Conservation (phyloP, 2,113 vertebrate species). For the Theristicus caerulescens region DNA sequence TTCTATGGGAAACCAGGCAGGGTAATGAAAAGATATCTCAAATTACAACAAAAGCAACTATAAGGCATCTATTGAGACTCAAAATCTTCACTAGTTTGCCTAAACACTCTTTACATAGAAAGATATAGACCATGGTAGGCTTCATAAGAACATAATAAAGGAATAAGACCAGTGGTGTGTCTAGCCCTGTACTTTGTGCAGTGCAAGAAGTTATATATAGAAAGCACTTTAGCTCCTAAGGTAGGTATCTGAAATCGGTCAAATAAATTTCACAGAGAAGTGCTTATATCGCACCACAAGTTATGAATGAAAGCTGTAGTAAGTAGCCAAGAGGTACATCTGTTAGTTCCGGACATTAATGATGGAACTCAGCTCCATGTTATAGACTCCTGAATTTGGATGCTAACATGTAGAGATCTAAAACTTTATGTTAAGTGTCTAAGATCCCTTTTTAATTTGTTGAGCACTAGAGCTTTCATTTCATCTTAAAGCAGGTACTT, state of each 20-base stretch:
- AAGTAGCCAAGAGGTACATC: background rate
- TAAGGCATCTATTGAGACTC: background rate
- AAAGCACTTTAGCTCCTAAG: background rate
- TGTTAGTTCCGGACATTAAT: background rate
- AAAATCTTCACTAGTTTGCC: background rate
- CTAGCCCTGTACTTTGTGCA: background rate
- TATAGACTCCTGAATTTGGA: background rate
- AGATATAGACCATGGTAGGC: background rate
- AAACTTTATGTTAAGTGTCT: background rate
- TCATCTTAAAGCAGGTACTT: background rate
- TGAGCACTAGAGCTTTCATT: background rate
- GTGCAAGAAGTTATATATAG: background rate
- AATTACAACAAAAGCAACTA: background rate
- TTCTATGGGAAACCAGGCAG: background rate
- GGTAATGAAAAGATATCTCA: background rate
- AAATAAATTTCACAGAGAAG: background rate
- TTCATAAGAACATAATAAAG: background rate
- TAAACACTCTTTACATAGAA: background rate
- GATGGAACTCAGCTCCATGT: background rate
- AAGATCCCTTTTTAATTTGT: background rate
- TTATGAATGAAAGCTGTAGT: background rate
- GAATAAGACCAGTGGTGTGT: background rate
- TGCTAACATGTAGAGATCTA: background rate
- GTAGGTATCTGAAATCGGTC: background rate
- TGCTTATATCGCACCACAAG: background rate